A percentile compares a stretch with the other conserved stretches of the same genome.
Evolutionary conservation across 2,113 vertebrate species (phyloP).

Genomic region (Calidris pygmaea): DNA sequence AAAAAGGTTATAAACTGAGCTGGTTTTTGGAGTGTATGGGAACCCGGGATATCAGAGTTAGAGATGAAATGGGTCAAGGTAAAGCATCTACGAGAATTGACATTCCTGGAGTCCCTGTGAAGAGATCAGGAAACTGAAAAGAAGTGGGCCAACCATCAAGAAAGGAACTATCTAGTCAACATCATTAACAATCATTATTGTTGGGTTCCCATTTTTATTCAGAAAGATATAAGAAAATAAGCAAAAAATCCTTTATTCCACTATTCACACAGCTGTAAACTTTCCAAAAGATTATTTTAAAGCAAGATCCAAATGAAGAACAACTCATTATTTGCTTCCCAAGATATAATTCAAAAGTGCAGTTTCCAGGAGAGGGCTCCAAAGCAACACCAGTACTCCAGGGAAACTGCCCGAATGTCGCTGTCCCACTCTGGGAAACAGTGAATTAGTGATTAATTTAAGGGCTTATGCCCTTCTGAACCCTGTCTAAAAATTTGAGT

Average conservation of each 20-base stretch:
- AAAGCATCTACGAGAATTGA: not conserved
- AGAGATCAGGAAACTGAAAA: not conserved
- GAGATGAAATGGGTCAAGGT: not conserved
- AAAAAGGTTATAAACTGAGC: not conserved
- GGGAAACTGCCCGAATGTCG: not conserved
- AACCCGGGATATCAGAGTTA: not conserved
- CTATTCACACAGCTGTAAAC: not conserved
- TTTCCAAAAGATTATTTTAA: not conserved
- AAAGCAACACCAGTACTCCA: slow-evolving; percentile 16
- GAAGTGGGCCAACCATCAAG: not conserved
- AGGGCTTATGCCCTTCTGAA: not conserved
- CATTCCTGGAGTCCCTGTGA: not conserved
- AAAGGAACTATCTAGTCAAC: not conserved
- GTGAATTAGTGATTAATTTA: not conserved
- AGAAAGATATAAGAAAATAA: not conserved
- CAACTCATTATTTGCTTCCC: not conserved
- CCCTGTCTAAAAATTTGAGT: not conserved
- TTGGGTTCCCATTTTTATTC: not conserved
- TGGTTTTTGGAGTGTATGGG: not conserved
- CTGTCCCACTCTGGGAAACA: not conserved
- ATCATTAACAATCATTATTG: not conserved
- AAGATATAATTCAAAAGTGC: not conserved
- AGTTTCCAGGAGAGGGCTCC: slow-evolving; percentile 63
- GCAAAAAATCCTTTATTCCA: not conserved
- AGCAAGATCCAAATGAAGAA: not conserved